phyloP scores from a whole-genome alignment of 1,140 invertebrate genomes.

The Aphidius ervi region DNA sequence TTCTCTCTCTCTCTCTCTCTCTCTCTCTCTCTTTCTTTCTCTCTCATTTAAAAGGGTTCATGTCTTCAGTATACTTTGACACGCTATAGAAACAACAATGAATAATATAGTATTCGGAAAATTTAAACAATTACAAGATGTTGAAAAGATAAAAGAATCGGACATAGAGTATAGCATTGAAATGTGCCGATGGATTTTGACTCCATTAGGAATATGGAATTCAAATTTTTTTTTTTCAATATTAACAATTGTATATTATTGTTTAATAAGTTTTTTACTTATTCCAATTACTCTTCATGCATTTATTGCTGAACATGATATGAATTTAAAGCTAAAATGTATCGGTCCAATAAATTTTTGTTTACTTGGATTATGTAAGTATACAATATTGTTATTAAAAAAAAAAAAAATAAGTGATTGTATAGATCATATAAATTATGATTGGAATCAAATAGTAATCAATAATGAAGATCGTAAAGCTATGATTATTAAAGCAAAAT shows the following conservation, averaged over 20 bases:
- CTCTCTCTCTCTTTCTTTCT: too few relatives aligned
- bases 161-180: constrained; percentile 4
- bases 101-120: not conserved
- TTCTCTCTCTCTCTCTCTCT: too few relatives aligned
- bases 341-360: constrained; percentile 15
- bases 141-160: not conserved
- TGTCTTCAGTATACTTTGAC: too few relatives aligned
- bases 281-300: constrained; percentile 4
- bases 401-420: constrained; percentile 20
- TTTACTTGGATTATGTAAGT: constrained; percentile 11
- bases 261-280: constrained; percentile 8
- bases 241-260: not conserved
- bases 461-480: constrained; percentile 11
- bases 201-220: not conserved
- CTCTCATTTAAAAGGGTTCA: too few relatives aligned
- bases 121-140: not conserved
- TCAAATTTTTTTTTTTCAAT: not conserved
- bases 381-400: constrained; percentile 9
- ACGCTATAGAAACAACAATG: not conserved
- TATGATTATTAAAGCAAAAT: constrained; percentile 12
- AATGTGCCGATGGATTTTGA: not conserved
- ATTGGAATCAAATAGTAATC: constrained; percentile 27
- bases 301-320: not conserved
- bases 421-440: constrained; percentile 23
- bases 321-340: not conserved